phyloP scores from a whole-genome alignment of 2,113 vertebrate genomes.

The Arenaria interpres region DNA sequence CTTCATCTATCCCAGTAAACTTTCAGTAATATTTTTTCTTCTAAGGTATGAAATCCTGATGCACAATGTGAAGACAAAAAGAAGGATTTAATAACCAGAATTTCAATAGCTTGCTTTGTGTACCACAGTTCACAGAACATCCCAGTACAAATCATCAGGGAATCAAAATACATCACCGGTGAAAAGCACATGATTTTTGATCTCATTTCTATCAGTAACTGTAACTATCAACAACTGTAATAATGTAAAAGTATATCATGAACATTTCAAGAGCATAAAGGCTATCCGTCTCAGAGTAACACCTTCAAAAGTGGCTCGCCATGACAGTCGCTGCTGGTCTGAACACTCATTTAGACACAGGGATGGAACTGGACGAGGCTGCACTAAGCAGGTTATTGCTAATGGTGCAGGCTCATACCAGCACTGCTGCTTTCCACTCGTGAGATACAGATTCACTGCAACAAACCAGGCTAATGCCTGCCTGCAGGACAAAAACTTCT shows the following conservation, averaged over 20 bases:
- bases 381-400: fast-evolving
- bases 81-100: background rate
- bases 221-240: too few relatives aligned
- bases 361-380: background rate
- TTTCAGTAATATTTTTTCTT: background rate
- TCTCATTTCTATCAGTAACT: background rate
- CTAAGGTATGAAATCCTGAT: fast-evolving
- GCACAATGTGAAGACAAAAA: background rate
- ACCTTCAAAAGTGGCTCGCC: background rate
- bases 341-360: background rate
- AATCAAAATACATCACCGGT: background rate
- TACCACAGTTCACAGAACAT: background rate
- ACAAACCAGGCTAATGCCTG: background rate
- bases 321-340: background rate
- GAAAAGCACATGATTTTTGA: background rate
- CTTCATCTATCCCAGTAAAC: background rate
- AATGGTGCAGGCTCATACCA: background rate
- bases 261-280: background rate
- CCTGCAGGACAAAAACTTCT: background rate
- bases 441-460: background rate
- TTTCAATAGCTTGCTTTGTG: background rate
- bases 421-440: background rate
- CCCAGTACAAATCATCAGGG: background rate
- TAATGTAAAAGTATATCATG: background rate
- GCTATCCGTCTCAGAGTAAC: background rate